Evolutionary conservation across 2,797 vertebrate genomes (phyloP).

Genomic region (Eutrigla gurnardus): DNA sequence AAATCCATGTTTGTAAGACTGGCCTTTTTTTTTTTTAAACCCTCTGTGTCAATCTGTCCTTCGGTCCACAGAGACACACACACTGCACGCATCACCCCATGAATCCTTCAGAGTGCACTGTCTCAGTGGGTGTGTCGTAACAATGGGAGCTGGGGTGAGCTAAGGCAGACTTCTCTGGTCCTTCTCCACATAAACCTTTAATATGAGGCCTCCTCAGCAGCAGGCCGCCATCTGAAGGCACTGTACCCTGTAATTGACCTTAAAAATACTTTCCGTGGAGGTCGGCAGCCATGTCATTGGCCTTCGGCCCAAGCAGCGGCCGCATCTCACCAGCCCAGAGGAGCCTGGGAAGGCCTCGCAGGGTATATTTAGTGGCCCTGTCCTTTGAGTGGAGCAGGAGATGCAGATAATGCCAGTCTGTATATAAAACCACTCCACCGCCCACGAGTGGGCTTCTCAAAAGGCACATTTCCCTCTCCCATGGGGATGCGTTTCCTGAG

Average conservation of each 20-base stretch:
- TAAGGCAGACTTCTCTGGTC: constrained; percentile 79
- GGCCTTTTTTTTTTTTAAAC: not conserved
- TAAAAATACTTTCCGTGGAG: constrained; percentile 90
- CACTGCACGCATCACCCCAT: constrained; percentile 39
- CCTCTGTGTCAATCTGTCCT: constrained; percentile 4
- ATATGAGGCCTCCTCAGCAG: constrained; percentile 86
- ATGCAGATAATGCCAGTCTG: constrained; percentile 86
- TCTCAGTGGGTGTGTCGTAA: constrained; percentile 81
- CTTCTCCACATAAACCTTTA: constrained; percentile 88
- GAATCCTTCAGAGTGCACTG: constrained; percentile 54
- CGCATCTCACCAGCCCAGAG: constrained; percentile 78
- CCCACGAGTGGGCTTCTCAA: constrained; percentile 77
- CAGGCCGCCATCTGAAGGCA: constrained; percentile 84
- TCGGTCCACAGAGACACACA: constrained; percentile 2
- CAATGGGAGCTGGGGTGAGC: constrained; percentile 81
- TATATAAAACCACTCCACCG: constrained; percentile 83
- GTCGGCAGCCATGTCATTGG: constrained; percentile 87
- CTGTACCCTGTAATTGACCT: constrained; percentile 91
- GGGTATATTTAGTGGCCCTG: constrained; percentile 87
- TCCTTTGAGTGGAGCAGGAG: constrained; percentile 84
- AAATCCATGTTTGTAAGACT: not conserved
- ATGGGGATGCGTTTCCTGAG: constrained; percentile 65
- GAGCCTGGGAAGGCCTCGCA: constrained; percentile 84
- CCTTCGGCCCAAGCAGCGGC: constrained; percentile 83
- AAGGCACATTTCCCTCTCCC: constrained; percentile 73